Evolutionary conservation across 2,113 vertebrate species (phyloP), one percentile per base, ranked within the genome.

Genomic region (Pomatorhinus ruficollis): DNA sequence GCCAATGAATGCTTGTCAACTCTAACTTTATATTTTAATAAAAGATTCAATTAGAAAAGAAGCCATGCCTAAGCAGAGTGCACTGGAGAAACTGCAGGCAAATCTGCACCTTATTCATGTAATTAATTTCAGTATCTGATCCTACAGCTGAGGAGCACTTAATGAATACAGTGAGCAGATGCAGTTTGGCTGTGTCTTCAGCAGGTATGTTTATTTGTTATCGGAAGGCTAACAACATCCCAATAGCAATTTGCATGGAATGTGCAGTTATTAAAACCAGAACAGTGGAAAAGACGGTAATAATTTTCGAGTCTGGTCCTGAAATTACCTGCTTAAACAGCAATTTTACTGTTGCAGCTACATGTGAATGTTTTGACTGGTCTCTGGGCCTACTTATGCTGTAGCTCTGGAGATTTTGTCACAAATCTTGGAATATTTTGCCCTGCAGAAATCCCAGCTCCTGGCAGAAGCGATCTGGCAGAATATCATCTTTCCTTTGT

Each of bases 291-390:
- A 30, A 93, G 21, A 39, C 47, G 50, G 14, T 16, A 85, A 80
- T 50, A 85, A 91, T 82, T 90, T 89, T 72, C 84, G 10, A 80
- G 35, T 59, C 87, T 72, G 49, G 39, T 35, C 42, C 84, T 91
- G 42, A 87, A 90, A 80, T 79, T 79, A 90, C 78, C 75, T 87
- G 71, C 64, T 89, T 57, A 69, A 93, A 69, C n/a, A 88, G 54
- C 35, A 57, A 4, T 61, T 89, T 83, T 85, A 60, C 37, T 64
- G 75, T 7, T 80, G 82, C 70, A 88, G 42, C 37, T 52, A 47
- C 50, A 50, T 42, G 5, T 31, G 49, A 90, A 70, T 28, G 11
- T 90, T 82, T 61, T 69, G 70, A 30, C 45, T 25, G 13, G 13
- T 37, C 37, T 61, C 25, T 49, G 50, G 47, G 27, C 30, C 52